Conservation (phyloP, 2,113 vertebrate species). For the Natator depressus region DNA sequence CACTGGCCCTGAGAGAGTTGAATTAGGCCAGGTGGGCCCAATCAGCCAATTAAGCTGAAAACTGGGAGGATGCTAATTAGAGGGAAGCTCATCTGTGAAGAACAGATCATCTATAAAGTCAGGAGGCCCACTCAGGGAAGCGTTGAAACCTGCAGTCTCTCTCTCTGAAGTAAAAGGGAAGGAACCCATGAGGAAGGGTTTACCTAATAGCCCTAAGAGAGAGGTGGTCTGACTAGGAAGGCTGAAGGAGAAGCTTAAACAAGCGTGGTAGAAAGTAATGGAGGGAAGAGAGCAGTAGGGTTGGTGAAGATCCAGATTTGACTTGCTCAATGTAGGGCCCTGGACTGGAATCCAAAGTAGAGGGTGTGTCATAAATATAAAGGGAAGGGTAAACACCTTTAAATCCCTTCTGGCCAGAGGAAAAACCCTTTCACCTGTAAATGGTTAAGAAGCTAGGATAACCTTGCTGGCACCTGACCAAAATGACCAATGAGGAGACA, state of each 20-base stretch:
- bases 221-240: neutral
- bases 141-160: neutral
- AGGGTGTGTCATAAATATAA: too few relatives aligned
- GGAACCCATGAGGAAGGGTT: neutral
- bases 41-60: neutral
- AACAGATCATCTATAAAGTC: neutral
- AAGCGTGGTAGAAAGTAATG: neutral
- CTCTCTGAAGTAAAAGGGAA: neutral
- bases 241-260: neutral
- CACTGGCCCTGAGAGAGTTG: neutral
- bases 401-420: too few relatives aligned
- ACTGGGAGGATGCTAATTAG: neutral
- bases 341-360: neutral
- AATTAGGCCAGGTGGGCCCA: neutral
- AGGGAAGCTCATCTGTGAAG: neutral
- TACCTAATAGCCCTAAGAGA: neutral
- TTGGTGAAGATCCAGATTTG: neutral
- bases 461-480: too few relatives aligned
- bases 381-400: too few relatives aligned
- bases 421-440: too few relatives aligned
- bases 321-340: neutral
- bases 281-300: neutral
- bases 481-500: too few relatives aligned
- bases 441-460: too few relatives aligned
- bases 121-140: neutral